A percentile compares a stretch with the other conserved stretches of the same genome.
Conservation (phyloP, 2,113 vertebrate species). For the Bombycilla garrulus region DNA sequence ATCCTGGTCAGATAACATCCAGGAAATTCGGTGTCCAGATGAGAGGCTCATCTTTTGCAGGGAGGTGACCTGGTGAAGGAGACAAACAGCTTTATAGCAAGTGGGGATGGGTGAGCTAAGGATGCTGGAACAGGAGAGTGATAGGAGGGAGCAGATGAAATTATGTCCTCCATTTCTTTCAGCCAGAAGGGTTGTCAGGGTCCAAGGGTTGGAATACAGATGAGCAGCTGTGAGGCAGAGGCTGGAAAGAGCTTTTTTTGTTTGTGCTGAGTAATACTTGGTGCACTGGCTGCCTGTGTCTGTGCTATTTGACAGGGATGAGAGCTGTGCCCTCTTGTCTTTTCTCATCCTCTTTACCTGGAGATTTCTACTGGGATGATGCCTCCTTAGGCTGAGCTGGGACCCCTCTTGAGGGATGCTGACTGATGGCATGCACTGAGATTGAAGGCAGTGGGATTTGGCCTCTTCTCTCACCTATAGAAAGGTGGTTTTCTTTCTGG, state of each 20-base stretch:
- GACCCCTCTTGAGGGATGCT: not conserved
- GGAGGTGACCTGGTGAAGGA: not conserved
- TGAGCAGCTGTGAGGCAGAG: not conserved
- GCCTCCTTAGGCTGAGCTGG: not conserved
- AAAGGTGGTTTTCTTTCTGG: not conserved
- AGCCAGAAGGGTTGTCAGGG: not conserved
- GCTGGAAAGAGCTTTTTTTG: not conserved
- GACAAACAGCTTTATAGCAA: not conserved
- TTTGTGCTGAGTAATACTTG: accelerated
- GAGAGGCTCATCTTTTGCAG: not conserved
- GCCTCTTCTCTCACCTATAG: not conserved
- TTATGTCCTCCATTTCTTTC: not conserved
- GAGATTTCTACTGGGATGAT: not conserved
- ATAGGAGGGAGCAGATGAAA: not conserved
- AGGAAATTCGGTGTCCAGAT: not conserved
- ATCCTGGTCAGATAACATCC: not conserved
- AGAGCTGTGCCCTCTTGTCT: not conserved
- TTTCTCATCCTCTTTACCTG: not conserved
- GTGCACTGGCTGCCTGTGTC: not conserved
- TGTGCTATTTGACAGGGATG: not conserved
- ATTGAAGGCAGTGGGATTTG: not conserved
- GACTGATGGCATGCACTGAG: not conserved
- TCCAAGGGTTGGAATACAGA: not conserved
- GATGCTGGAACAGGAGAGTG: not conserved
- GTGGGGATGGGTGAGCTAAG: not conserved